A percentile compares a stretch with the other conserved stretches of the same genome.
Conservation (phyloP, 2,888 invertebrate species). For the Callimorpha dominula region DNA sequence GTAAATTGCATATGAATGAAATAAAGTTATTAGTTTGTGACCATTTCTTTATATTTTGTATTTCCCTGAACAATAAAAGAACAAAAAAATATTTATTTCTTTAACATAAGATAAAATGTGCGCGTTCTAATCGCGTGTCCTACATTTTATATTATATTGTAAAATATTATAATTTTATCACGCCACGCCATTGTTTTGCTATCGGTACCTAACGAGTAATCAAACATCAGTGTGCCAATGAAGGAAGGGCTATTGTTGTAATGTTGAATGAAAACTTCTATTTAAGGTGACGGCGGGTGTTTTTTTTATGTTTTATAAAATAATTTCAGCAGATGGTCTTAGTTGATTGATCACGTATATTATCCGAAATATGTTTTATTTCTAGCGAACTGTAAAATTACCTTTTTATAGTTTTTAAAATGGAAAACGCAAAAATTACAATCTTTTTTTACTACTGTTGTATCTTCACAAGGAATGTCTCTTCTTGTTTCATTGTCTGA, state of each 20-base stretch:
- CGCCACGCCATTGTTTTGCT: slow-evolving; percentile 53
- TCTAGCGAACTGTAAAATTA: slow-evolving; percentile 80
- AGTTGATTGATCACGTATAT: slow-evolving; percentile 78
- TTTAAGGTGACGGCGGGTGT: slow-evolving; percentile 80
- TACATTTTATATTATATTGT: slow-evolving; percentile 12
- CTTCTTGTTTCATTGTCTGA: not conserved
- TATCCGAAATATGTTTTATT: slow-evolving; percentile 67
- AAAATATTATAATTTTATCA: slow-evolving; percentile 7
- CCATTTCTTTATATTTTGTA: not conserved
- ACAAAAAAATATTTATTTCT: slow-evolving; percentile 3
- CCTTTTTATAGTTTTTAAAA: not conserved
- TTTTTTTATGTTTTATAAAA: slow-evolving; percentile 78
- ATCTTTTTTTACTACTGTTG: not conserved
- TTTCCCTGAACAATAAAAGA: not conserved
- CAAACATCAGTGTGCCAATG: slow-evolving; percentile 85
- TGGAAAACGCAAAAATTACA: not conserved
- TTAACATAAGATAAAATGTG: slow-evolving; percentile 5
- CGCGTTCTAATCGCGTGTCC: slow-evolving; percentile 15
- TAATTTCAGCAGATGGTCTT: slow-evolving; percentile 84
- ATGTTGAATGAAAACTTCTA: slow-evolving; percentile 85
- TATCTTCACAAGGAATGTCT: not conserved
- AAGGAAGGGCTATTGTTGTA: slow-evolving; percentile 85
- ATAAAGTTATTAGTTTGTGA: not conserved
- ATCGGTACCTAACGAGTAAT: slow-evolving; percentile 75
- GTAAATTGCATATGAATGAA: not conserved